Evolutionary conservation across 1,140 invertebrate species (phyloP), one percentile per base, ranked within the genome.

Genomic region (Eumaeus atala): DNA sequence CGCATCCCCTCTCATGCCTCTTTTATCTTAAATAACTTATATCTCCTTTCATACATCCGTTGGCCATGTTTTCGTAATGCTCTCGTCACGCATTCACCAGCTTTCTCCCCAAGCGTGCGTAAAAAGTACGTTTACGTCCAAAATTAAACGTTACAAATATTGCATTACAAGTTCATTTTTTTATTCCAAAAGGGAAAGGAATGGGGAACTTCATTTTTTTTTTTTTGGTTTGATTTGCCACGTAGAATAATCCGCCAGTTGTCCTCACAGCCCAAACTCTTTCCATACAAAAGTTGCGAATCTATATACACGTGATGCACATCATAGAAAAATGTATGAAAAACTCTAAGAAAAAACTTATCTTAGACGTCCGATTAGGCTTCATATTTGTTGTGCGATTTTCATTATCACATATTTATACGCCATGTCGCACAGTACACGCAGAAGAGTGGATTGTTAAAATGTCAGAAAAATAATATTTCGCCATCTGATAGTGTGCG

Each of bases 381-480:
- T 74, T 75, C 64, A 70, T 67, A 28, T 70, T 81, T 73, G 67
- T 84, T 84, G 79, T 83, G 79, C 78, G 77, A 74, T 78, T 81
- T 72, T 64, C 64, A 74, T 77, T 85, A 85, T 85, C 82, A 85
- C 82, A 85, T 71, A 84, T 74, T 76, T 75, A 78, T 72, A 81
- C 48, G 33, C 28, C 33, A 38, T 84, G 74, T 84, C 66, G 77
- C 71, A 84, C 80, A 84, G 76, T 72, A 74, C 59, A 77, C 56
- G 61, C 64, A 73, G 69, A 70, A 33, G 18, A 33, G 63, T 63
- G 72, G 68, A 72, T 74, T 72, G 59, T 59, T 64, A 62, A 58
- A 60, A 58, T 59, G 37, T 35, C 11, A 56, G 54, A 56, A 61
- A 59, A 56, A 56, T 55, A 57, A 35, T 35, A 50, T 49, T 34